Evolutionary conservation across 2,888 invertebrate genomes (phyloP).

Genomic region (Ptychoptera albimana): DNA sequence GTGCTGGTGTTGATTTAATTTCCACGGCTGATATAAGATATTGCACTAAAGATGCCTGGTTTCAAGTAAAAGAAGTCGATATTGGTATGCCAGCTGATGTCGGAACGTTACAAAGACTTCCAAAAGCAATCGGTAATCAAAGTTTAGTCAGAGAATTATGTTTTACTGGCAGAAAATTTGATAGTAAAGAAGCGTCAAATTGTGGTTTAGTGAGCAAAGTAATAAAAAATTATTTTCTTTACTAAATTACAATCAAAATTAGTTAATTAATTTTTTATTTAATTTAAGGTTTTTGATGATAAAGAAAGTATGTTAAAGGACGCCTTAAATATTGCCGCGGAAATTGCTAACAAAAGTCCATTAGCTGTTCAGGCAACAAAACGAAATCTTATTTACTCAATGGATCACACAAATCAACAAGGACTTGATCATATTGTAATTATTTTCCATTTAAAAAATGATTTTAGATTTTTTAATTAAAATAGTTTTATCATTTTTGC

Average conservation of each 20-base stretch:
- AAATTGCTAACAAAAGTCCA: conserved; percentile 80
- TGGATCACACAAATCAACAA: conserved; percentile 74
- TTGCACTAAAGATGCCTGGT: conserved; percentile 76
- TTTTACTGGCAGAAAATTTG: conserved; percentile 69
- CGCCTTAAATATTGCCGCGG: conserved; percentile 56
- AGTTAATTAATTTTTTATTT: neutral
- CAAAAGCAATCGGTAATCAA: conserved; percentile 72
- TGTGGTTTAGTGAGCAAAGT: conserved; percentile 72
- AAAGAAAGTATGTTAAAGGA: conserved; percentile 42
- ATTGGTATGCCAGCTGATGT: conserved; percentile 91
- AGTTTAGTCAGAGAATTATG: conserved; percentile 78
- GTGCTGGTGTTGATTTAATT: conserved; percentile 79
- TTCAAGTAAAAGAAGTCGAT: conserved; percentile 76
- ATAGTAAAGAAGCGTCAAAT: conserved; percentile 61
- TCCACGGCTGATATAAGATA: conserved; percentile 85
- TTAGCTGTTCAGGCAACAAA: conserved; percentile 91
- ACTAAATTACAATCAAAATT: neutral
- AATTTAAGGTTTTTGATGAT: conserved; percentile 20
- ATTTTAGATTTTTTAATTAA: conserved; percentile 6
- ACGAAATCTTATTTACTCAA: conserved; percentile 62
- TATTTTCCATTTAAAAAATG: neutral
- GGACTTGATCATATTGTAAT: conserved; percentile 85
- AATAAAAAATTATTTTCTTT: conserved; percentile 34
- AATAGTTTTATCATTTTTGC: conserved; percentile 21
- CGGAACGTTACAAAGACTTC: conserved; percentile 82